Evolutionary conservation across 2,797 vertebrate genomes (phyloP), one percentile per base, ranked within the genome.

Genomic region (Sebastes cheni): DNA sequence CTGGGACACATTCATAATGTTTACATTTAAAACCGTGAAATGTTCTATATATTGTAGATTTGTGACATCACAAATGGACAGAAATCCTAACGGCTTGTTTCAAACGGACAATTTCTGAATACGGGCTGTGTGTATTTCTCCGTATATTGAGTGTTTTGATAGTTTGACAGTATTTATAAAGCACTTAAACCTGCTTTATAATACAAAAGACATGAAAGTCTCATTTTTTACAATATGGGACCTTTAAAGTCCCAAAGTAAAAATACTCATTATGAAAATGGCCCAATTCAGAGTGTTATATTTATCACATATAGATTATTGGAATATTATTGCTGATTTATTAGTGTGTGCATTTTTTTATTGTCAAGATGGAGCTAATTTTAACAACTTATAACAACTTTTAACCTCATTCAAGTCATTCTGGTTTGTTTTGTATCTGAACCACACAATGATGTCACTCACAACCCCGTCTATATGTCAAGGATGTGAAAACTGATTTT

Each of bases 61-160:
- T 42, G 39, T 42, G 39, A 42, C 39, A 42, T 42, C 39, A 42
- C 39, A 42, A 42, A 42, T 42, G 39, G 39, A 42, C 39, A 42
- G 39, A 42, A 42, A 42, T 42, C 39, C 14, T 42, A 42, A 42
- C 39, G 14, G 39, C 6, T 42, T 42, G 39, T 42, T 42, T 42
- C 14, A 42, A 42, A 42, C 39, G 14, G 0, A 42, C 39, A 42
- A 42, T 0, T 0, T 0, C 39, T 42, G 39, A 42, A 42, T 42
- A 42, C 14, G 5, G 39, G 39, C 13, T 42, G 39, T 42, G 36
- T 39, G 36, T 39, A 0, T 42, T 42, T 42, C 39, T 42, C 14
- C 14, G 1, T 34, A 34, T 34, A 42, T 42, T 42, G 39, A 42
- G 39, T 16, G 39, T 42, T 42, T 42, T 42, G 39, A 42, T 42